A percentile compares a stretch with the other conserved stretches of the same genome.
Evolutionary conservation across 2,797 vertebrate species (phyloP).

Genomic region (Gadopsis bispinosus): DNA sequence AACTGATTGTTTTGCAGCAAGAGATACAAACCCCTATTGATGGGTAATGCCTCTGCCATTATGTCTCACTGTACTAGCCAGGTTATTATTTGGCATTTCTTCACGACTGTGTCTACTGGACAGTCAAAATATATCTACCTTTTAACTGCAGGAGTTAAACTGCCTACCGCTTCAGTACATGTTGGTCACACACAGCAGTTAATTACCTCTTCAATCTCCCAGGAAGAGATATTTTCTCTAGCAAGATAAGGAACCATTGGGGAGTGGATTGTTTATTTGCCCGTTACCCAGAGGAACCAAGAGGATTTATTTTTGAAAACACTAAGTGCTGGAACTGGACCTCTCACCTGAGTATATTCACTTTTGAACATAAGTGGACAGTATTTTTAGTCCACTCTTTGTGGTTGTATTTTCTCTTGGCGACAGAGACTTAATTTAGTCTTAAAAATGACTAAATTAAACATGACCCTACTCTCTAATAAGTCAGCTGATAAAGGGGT

Average conservation of each 20-base stretch:
- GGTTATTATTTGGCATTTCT: neutral
- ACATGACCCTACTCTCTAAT: neutral
- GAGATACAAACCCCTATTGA: constrained; percentile 17
- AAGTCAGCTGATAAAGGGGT: neutral
- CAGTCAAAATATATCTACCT: constrained; percentile 13
- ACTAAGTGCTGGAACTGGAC: constrained; percentile 22
- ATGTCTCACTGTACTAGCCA: neutral
- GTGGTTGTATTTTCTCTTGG: neutral
- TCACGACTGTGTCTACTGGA: neutral
- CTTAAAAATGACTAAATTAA: neutral
- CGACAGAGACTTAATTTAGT: neutral
- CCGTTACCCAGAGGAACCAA: constrained; percentile 38
- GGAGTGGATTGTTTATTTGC: constrained; percentile 59
- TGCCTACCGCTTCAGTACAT: constrained; percentile 46
- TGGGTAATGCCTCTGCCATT: constrained; percentile 5
- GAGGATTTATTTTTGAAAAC: constrained; percentile 46
- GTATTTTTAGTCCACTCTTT: constrained; percentile 1
- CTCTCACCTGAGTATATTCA: neutral
- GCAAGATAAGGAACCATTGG: constrained; percentile 47
- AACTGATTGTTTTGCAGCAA: constrained; percentile 44
- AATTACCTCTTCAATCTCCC: constrained; percentile 62
- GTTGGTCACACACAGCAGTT: constrained; percentile 52
- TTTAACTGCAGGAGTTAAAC: constrained; percentile 16
- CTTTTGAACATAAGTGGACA: constrained; percentile 10
- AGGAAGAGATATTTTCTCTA: constrained; percentile 46